These are phyloP conservation scores for Lucilia cuprina DNA, from an alignment of 1,140 invertebrate genomes.

Conservation along the genomic window DNA sequence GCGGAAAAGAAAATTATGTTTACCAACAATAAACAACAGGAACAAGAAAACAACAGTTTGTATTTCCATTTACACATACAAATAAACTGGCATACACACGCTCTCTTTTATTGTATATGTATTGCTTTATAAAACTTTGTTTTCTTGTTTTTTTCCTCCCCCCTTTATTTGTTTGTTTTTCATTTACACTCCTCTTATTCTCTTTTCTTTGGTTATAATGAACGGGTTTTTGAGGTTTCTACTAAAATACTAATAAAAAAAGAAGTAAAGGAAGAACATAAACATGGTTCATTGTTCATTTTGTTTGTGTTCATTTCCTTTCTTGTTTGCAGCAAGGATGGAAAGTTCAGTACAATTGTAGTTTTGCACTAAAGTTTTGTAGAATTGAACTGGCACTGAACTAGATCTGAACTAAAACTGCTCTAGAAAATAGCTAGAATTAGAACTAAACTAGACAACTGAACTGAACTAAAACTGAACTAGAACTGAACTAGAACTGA, in stretches of 20 bases:
- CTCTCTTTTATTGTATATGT: too few species aligned
- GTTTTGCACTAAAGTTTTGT: too few species aligned
- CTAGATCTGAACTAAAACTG: too few species aligned
- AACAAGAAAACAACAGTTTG: neutral
- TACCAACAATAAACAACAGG: constrained; percentile 14
- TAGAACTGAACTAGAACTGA: too few species aligned
- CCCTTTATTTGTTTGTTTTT: neutral
- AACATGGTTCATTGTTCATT: neutral
- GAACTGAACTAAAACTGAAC: too few species aligned
- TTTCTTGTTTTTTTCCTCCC: neutral
- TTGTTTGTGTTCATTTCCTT: neutral
- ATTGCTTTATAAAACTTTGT: neutral
- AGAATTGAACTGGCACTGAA: too few species aligned
- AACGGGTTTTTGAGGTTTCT: neutral
- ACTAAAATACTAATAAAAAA: neutral
- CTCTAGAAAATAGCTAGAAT: too few species aligned
- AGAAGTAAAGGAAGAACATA: neutral
- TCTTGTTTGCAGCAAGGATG: neutral
- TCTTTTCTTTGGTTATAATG: neutral
- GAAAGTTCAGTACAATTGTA: too few species aligned
- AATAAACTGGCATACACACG: too few species aligned
- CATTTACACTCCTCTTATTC: neutral
- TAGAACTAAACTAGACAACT: too few species aligned
- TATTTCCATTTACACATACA: neutral
- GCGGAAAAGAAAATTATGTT: constrained; percentile 28